These are phyloP conservation scores for Polyommatus icarus DNA, from an alignment of 2,888 invertebrate genomes.

Conservation along the genomic window DNA sequence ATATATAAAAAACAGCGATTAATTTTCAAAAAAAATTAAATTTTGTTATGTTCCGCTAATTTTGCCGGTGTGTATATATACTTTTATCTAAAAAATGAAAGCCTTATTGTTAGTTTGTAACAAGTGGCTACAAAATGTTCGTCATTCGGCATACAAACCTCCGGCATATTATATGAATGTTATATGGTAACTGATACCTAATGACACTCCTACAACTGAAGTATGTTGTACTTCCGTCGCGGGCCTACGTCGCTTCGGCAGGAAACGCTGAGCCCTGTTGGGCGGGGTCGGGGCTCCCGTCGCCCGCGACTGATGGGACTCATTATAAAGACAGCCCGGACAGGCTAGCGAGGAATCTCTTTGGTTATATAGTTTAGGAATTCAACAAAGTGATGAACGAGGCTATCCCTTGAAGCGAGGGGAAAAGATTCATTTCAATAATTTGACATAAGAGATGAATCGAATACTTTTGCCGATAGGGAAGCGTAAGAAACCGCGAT, in stretches of 20 bases:
- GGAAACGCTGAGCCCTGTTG: neutral
- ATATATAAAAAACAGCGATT: too few species aligned
- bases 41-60: too few species aligned
- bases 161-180: too few species aligned
- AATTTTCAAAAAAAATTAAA: too few species aligned
- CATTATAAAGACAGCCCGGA: neutral
- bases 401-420: too few species aligned
- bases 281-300: neutral
- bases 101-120: neutral
- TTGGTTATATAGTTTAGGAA: too few species aligned
- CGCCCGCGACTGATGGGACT: neutral
- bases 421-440: neutral
- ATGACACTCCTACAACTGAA: neutral
- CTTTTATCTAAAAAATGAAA: neutral
- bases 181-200: neutral
- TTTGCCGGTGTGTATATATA: too few species aligned
- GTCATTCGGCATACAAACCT: too few species aligned
- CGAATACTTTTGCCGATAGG: neutral
- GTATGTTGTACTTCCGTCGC: neutral
- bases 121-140: neutral
- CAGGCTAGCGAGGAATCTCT: neutral
- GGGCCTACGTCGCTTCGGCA: neutral
- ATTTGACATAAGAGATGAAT: neutral
- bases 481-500: constrained; percentile 1
- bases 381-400: too few species aligned